A percentile compares a stretch with the other conserved stretches of the same genome.
Evolutionary conservation across 1,140 invertebrate genomes (phyloP).

Genomic region (Tetraneura akinire): DNA sequence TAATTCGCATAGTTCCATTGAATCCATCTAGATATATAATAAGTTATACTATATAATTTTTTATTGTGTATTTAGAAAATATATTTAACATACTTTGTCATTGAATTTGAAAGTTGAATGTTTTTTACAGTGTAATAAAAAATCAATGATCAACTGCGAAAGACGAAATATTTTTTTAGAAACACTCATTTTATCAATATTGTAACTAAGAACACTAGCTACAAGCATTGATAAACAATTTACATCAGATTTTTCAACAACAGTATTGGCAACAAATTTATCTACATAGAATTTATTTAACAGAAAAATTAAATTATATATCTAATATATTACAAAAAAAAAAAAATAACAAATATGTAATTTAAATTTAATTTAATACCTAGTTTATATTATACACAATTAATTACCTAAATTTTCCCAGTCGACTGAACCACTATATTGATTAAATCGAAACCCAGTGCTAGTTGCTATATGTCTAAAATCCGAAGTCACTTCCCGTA

Average conservation of each 20-base stretch:
- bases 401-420: constrained; percentile 23
- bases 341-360: not conserved
- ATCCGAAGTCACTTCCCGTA: not conserved
- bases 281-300: not conserved
- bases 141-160: constrained; percentile 31
- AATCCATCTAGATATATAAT: constrained; percentile 4
- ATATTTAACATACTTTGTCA: constrained; percentile 1
- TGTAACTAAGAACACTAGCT: constrained; percentile 32
- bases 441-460: constrained; percentile 22
- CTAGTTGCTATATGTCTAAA: not conserved
- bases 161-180: constrained; percentile 33
- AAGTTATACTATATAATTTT: too few species aligned
- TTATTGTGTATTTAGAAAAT: not conserved
- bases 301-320: too few species aligned
- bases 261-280: not conserved
- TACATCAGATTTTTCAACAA: constrained; percentile 24
- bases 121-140: constrained; percentile 26
- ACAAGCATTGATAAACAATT: constrained; percentile 9
- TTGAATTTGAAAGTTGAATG: constrained; percentile 19
- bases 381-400: not conserved
- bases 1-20: constrained; percentile 16
- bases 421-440: not conserved
- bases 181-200: constrained; percentile 30
- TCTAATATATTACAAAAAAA: too few species aligned
- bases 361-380: too few species aligned